Conservation (phyloP, 2,888 invertebrate genomes). For the Pandemis cinnamomeana region DNA sequence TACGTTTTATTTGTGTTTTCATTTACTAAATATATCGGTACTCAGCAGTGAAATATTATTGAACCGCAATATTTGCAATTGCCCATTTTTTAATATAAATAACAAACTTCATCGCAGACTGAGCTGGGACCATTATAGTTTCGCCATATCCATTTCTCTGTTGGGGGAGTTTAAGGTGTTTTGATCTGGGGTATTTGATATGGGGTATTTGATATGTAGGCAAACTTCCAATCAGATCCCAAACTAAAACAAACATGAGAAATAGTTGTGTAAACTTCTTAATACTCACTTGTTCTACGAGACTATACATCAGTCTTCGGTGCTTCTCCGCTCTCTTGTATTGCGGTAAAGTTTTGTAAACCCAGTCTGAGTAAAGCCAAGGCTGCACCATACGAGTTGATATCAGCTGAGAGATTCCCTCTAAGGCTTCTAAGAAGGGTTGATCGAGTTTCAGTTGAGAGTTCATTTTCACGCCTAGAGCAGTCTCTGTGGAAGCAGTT, state of each 20-base stretch:
- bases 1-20: no score
- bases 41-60: no score
- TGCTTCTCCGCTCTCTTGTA: slow-evolving; percentile 23
- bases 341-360: slow-evolving; percentile 26
- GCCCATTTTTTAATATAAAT: no score
- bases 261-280: neutral
- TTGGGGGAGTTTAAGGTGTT: no score
- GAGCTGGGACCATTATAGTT: no score
- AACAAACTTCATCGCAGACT: no score
- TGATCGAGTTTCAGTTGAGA: slow-evolving; percentile 33
- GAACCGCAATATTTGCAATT: no score
- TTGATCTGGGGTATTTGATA: no score
- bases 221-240: no score
- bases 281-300: slow-evolving; percentile 31
- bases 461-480: slow-evolving; percentile 37
- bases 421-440: slow-evolving; percentile 35
- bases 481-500: slow-evolving; percentile 33
- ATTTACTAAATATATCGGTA: no score
- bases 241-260: neutral
- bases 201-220: no score
- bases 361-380: slow-evolving; percentile 39
- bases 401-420: slow-evolving; percentile 13
- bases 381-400: slow-evolving; percentile 38
- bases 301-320: slow-evolving; percentile 25
- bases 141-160: no score